Evolutionary conservation across 2,888 invertebrate genomes (phyloP), one percentile per base, ranked within the genome.

Genomic region (Brachypalpus laphriformis): DNA sequence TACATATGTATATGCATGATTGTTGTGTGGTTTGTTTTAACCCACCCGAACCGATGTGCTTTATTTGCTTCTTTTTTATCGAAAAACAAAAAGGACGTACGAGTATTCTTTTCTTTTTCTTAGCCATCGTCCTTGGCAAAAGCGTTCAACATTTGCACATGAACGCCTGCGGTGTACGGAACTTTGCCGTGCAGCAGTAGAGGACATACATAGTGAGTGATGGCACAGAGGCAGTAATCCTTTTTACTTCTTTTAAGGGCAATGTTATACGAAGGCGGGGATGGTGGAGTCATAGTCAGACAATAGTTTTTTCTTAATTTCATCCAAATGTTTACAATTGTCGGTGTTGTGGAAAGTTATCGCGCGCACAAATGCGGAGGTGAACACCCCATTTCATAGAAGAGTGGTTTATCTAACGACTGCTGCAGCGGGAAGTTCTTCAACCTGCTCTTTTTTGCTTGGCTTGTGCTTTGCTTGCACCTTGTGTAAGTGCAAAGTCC

Each of bases 311-410:
- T 40, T 14, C 28, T 63, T 74, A 63, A 63, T 74, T 74, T 63
- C 42, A 51, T 54, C 18, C 54, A 74, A 74, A 54, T 63, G 63
- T 63, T 74, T 74, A 42, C 63, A 54, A 51, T 63, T 51, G 74
- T 56, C 22, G 31, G 31, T 14, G 51, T 56, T 54, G 42, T 20
- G 14, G 14, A 70, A 70, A 70, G 42, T 20, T 70, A 42, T 68
- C 22, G 47, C 25, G 45, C 14, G 61, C 14, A 1, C 4, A 14
- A 51, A 63, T 6, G 28, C 11, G 42, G n/a, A 31, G 61, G 61
- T 72, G 51, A 61, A 61, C 37, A 61, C 72, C 31, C 57, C 47
- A 47, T 57, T 18, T 22, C 25, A 3, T 40, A 42, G 18, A 45
- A 28, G 18, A 25, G 7, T 42, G 3, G 4, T 9, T 5, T 40